A percentile compares a stretch with the other conserved stretches of the same genome.
These are phyloP conservation scores for Daphoenositta chrysoptera DNA, from an alignment of 2,113 vertebrate species.

Conservation along the genomic window DNA sequence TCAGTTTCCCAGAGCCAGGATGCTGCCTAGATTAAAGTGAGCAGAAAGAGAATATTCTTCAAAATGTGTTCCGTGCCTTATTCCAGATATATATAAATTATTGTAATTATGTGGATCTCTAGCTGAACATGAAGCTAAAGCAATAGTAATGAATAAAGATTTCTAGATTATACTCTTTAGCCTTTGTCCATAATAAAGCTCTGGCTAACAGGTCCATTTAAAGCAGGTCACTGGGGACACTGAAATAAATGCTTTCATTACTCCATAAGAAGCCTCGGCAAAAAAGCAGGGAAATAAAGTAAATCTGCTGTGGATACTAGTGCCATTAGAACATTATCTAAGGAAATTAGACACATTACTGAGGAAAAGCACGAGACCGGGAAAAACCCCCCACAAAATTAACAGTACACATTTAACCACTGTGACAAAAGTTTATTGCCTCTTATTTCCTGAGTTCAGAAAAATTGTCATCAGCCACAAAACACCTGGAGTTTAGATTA, in stretches of 20 bases:
- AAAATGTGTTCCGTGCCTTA: not conserved
- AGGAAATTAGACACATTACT: conserved; percentile 25
- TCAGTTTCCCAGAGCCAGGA: not conserved
- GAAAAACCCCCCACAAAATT: not conserved
- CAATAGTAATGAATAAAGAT: conserved; percentile 14
- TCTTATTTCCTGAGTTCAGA: conserved; percentile 28
- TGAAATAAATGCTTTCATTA: conserved; percentile 29
- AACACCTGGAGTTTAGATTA: conserved; percentile 44
- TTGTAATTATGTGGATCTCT: not conserved
- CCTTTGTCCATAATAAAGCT: conserved; percentile 39
- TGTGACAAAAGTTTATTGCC: not conserved
- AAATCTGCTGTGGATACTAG: conserved; percentile 14
- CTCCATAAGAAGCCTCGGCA: not conserved
- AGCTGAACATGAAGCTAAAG: not conserved
- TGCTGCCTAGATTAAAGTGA: not conserved
- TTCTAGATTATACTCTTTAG: conserved; percentile 13
- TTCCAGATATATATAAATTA: not conserved
- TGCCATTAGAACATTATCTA: not conserved
- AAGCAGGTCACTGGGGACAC: conserved; percentile 1
- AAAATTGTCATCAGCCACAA: conserved; percentile 24
- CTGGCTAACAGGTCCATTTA: not conserved
- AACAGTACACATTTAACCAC: not conserved
- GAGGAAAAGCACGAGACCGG: not conserved
- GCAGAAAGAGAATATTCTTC: conserved; percentile 7
- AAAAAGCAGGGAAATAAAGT: conserved; percentile 23